Conservation (phyloP, 1,140 invertebrate species). For the Cydia fagiglandana region DNA sequence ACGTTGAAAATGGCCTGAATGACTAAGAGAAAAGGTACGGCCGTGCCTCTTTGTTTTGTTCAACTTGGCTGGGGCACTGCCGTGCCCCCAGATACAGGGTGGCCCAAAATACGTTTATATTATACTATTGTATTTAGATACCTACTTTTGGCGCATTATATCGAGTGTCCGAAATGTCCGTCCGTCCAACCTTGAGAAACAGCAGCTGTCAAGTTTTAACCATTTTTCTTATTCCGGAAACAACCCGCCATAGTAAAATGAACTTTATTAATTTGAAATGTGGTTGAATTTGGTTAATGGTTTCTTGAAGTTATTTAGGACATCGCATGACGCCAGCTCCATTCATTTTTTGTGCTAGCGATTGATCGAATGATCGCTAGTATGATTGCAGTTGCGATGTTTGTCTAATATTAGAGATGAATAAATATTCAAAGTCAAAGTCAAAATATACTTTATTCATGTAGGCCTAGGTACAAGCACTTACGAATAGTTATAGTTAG, state of each 20-base stretch:
- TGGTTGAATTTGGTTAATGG: not conserved
- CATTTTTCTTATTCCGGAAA: not conserved
- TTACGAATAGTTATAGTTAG: too few species aligned
- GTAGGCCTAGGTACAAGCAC: too few species aligned
- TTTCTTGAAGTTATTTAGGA: not conserved
- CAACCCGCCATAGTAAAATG: not conserved
- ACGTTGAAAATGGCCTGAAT: too few species aligned
- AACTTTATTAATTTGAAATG: not conserved
- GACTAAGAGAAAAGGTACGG: too few species aligned
- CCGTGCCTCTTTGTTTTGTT: too few species aligned
- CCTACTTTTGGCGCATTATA: too few species aligned
- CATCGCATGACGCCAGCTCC: not conserved
- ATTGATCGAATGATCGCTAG: not conserved
- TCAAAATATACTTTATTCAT: too few species aligned
- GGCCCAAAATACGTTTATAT: too few species aligned
- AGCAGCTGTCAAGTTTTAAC: not conserved
- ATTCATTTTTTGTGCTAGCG: not conserved
- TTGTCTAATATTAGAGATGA: not conserved
- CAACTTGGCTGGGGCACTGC: too few species aligned
- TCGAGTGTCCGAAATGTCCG: not conserved
- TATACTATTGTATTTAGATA: too few species aligned
- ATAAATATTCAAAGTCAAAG: too few species aligned
- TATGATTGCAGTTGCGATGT: not conserved
- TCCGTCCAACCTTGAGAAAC: not conserved
- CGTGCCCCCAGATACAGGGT: too few species aligned